phyloP scores from a whole-genome alignment of 1,140 invertebrate species.

The Drosophila bocki region DNA sequence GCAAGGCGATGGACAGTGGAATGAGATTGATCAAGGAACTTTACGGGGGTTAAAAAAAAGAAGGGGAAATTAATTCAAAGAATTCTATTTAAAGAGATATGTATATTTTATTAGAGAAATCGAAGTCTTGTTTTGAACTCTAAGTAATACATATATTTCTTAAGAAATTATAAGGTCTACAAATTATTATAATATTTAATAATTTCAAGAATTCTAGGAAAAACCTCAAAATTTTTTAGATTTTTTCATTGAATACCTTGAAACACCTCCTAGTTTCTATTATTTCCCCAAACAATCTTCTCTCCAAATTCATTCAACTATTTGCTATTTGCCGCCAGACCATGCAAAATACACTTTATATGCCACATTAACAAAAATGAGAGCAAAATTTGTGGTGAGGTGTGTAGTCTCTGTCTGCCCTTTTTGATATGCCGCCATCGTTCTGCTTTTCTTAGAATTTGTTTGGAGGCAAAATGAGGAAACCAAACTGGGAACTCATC shows the following conservation, averaged over 20 bases:
- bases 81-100: not conserved
- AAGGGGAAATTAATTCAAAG: not conserved
- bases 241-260: not conserved
- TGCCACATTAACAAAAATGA: constrained; percentile 67
- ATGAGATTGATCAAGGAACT: constrained; percentile 13
- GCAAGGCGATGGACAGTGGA: constrained; percentile 25
- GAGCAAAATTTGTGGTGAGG: constrained; percentile 43
- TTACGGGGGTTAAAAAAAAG: not conserved
- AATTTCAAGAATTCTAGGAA: too few relatives aligned
- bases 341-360: constrained; percentile 67
- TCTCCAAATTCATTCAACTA: constrained; percentile 23
- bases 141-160: not conserved
- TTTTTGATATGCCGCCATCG: constrained; percentile 65
- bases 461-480: constrained; percentile 59
- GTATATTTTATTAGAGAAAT: not conserved
- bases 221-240: too few relatives aligned
- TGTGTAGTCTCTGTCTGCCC: constrained; percentile 7
- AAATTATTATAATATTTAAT: not conserved
- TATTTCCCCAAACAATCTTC: constrained; percentile 21
- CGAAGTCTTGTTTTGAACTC: not conserved
- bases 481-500: constrained; percentile 31
- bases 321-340: constrained; percentile 16
- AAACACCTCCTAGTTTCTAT: constrained; percentile 10
- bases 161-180: not conserved
- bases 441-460: constrained; percentile 68